phyloP scores from a whole-genome alignment of 2,797 vertebrate genomes.

The Peromyscus eremicus region DNA sequence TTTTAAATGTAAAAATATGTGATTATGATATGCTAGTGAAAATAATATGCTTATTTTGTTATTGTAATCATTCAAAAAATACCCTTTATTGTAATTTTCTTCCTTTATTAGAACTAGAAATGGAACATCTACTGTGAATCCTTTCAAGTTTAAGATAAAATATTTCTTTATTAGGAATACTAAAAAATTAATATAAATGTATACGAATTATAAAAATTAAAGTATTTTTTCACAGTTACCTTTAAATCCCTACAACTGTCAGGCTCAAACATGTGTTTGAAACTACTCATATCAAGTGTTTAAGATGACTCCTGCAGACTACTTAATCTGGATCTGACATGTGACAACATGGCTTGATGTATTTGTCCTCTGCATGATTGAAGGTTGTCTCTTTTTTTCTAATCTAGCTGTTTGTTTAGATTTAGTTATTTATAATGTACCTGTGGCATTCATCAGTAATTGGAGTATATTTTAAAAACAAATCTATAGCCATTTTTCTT shows the following conservation, averaged over 20 bases:
- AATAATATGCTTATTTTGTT: not conserved
- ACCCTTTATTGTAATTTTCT: not conserved
- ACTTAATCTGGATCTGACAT: conserved; percentile 82
- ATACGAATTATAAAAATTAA: not conserved
- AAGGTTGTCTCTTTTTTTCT: conserved; percentile 68
- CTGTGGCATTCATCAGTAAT: conserved; percentile 68
- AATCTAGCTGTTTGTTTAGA: conserved; percentile 75
- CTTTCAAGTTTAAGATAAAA: conserved; percentile 6
- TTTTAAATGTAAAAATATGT: conserved; percentile 58
- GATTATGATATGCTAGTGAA: conserved; percentile 42
- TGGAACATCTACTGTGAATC: not conserved
- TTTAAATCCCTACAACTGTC: conserved; percentile 47
- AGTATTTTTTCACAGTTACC: conserved; percentile 32
- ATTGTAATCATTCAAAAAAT: not conserved
- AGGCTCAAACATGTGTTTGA: conserved; percentile 74
- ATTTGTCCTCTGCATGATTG: conserved; percentile 74
- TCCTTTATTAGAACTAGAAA: not conserved
- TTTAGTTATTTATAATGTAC: conserved; percentile 71
- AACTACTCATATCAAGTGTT: conserved; percentile 77
- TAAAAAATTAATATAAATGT: not conserved
- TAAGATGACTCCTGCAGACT: conserved; percentile 76
- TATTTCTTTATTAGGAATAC: not conserved
- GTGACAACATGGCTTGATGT: conserved; percentile 74
- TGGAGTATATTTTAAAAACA: conserved; percentile 51
- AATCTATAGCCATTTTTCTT: conserved; percentile 64